phyloP scores from a whole-genome alignment of 2,888 invertebrate genomes.

The Dolichopus griseipennis region DNA sequence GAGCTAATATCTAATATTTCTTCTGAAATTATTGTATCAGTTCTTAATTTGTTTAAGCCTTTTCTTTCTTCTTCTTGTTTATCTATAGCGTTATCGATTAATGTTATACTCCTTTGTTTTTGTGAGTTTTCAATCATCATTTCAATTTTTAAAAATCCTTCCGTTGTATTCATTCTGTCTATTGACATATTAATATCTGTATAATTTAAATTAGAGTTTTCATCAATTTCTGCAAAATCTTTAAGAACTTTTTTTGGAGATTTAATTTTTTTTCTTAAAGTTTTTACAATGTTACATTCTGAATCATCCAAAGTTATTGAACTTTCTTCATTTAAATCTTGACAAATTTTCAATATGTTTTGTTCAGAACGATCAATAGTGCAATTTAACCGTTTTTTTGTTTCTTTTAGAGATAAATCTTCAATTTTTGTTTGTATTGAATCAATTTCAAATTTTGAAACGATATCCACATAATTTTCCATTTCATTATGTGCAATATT shows the following conservation, averaged over 20 bases:
- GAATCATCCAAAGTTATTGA: neutral
- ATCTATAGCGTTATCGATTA: too few relatives aligned
- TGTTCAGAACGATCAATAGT: too few relatives aligned
- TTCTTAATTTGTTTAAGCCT: too few relatives aligned
- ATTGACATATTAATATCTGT: neutral
- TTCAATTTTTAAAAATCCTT: neutral
- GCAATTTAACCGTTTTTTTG: too few relatives aligned
- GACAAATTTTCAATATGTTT: neutral
- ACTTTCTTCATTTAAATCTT: neutral
- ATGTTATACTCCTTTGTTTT: neutral
- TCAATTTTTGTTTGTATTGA: neutral
- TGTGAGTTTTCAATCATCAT: neutral
- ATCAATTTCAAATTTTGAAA: too few relatives aligned
- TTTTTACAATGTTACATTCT: neutral
- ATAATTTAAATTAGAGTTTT: neutral
- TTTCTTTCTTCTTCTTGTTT: too few relatives aligned
- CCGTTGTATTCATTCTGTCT: neutral
- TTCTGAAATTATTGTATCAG: too few relatives aligned
- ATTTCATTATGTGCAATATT: too few relatives aligned
- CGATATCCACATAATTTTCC: too few relatives aligned
- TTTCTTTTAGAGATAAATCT: neutral
- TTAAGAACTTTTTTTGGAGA: neutral
- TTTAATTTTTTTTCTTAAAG: neutral
- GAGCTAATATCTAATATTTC: too few relatives aligned
- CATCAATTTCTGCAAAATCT: neutral